Evolutionary conservation across 2,797 vertebrate genomes (phyloP), one percentile per base, ranked within the genome.

Genomic region (Phyllotis vaccarum): DNA sequence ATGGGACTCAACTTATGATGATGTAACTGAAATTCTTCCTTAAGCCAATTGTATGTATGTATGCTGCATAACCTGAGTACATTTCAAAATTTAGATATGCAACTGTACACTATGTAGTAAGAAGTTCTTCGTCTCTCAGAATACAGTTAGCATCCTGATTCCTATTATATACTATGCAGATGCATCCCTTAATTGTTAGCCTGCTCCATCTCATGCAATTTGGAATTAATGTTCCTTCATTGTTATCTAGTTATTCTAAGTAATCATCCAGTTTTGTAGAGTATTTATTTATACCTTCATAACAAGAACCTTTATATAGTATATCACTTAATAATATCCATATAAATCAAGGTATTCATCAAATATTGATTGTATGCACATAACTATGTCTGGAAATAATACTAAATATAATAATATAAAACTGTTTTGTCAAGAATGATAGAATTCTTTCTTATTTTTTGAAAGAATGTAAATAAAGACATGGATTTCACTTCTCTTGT

Each of bases 321-420:
- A 9, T 60, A 64, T 52, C 11, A 43, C 46, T 92, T 56, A 60
- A 21, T 34, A 24, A n/a, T n/a, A n/a, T n/a, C 22, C 22, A n/a
- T 75, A 12, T 60, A 34, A 52, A 40, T 8, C 4, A 52, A 79
- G n/a, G 12, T 85, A 1, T 29, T 76, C 21, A 9, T 9, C 56
- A 85, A 40, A 74, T 90, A 58, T 34, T 21, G 40, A 64, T 66
- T 85, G 27, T 83, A 34, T 34, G 21, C 22, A 24, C 13, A 2
- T 12, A 83, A 49, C 3, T 22, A 68, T n/a, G 9, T 76, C 21
- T 72, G 0, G 78, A 83, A 93, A 43, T 90, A 52, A 22, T 29
- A 64, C 17, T 78, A 60, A 82, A 80, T 24, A 86, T 14, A 6
- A 82, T 76, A 78, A 46, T 27, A 85, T 64, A 58, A 82, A 91